These are phyloP conservation scores for Apodemia hepburni DNA, from an alignment of 2,888 invertebrate genomes.

Conservation along the genomic window DNA sequence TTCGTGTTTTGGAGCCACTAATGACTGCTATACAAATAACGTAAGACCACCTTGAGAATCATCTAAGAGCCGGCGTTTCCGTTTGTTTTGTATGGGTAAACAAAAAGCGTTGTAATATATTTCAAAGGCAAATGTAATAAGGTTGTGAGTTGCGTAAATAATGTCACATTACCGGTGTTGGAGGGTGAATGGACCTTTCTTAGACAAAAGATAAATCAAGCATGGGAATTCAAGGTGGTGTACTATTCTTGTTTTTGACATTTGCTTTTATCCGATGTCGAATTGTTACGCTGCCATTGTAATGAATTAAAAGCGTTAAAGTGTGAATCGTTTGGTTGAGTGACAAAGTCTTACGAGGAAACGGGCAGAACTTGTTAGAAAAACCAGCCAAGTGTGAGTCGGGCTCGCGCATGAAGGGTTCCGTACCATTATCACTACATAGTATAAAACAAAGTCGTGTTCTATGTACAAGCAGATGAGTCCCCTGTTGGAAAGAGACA, in stretches of 20 bases:
- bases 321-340: conserved; percentile 8
- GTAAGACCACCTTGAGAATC: conserved; percentile 23
- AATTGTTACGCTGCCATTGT: conserved; percentile 14
- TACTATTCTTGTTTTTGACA: conserved; percentile 24
- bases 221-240: conserved; percentile 45
- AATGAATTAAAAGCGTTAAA: not conserved
- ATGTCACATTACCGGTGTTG: conserved; percentile 32
- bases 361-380: not conserved
- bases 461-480: no score
- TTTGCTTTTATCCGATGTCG: conserved; percentile 22
- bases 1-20: conserved; percentile 19
- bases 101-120: conserved; percentile 24
- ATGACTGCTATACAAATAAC: conserved; percentile 26
- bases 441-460: no score
- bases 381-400: no score
- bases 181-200: conserved; percentile 46
- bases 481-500: no score
- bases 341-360: not conserved
- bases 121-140: conserved; percentile 27
- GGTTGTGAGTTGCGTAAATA: conserved; percentile 26
- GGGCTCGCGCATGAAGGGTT: no score
- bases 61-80: conserved; percentile 24
- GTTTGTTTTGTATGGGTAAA: conserved; percentile 29
- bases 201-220: conserved; percentile 49
- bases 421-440: no score